Conservation (phyloP, 2,113 vertebrate species). For the Cyanistes caeruleus region DNA sequence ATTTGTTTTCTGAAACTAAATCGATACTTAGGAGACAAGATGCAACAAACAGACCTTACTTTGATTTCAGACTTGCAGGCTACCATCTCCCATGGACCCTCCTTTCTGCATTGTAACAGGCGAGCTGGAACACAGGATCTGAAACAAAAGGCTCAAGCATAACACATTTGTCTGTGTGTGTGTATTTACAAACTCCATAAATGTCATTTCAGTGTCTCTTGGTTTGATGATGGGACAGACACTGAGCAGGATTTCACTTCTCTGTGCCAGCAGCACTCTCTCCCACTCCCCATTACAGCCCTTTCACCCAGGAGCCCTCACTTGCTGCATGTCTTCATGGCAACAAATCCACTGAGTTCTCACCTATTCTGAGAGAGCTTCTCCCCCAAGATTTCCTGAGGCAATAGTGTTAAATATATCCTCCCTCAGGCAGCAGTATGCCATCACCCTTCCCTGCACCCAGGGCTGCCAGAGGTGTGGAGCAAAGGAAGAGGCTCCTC, state of each 20-base stretch:
- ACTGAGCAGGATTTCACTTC: not conserved
- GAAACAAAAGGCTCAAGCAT: not conserved
- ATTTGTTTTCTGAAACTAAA: not conserved
- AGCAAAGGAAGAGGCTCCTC: not conserved
- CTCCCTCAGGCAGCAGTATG: not conserved
- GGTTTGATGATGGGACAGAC: not conserved
- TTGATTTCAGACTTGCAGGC: not conserved
- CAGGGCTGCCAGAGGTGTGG: not conserved
- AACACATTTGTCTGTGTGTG: not conserved
- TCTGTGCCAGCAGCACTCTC: accelerated
- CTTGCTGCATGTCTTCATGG: not conserved
- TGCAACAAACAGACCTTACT: not conserved
- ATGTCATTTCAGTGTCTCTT: not conserved
- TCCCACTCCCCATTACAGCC: not conserved
- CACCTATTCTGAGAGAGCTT: not conserved
- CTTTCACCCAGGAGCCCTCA: not conserved
- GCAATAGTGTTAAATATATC: not conserved
- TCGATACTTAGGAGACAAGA: not conserved
- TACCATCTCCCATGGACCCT: not conserved
- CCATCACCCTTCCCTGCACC: not conserved
- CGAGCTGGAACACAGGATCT: not conserved
- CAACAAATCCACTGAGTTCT: not conserved
- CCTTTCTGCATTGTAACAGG: not conserved
- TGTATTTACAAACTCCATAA: not conserved
- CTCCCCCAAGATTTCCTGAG: not conserved